Conservation (phyloP, 1,140 invertebrate genomes). For the Arctopsyche grandis region DNA sequence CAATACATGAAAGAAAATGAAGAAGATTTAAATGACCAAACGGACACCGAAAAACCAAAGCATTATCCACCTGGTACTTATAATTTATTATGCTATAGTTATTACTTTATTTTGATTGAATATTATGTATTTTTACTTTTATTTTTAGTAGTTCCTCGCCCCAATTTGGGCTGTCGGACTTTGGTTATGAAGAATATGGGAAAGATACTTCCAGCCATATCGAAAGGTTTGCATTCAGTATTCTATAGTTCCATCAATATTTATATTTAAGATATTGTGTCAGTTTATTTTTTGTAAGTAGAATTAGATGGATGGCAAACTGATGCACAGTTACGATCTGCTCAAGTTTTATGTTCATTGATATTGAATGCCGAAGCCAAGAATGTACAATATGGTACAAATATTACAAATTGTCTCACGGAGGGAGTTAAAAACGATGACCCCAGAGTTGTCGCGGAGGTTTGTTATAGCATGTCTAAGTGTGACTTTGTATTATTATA, state of each 20-base stretch:
- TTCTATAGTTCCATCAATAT: too few species aligned
- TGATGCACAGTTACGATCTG: slow-evolving; percentile 61
- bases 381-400: slow-evolving; percentile 73
- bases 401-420: slow-evolving; percentile 58
- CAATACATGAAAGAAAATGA: slow-evolving; percentile 82
- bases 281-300: background rate
- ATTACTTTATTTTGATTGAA: background rate
- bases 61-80: slow-evolving; percentile 75
- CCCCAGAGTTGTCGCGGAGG: slow-evolving; percentile 70
- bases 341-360: slow-evolving; percentile 75
- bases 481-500: too few species aligned
- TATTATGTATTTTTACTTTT: slow-evolving; percentile 24
- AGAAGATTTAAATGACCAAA: slow-evolving; percentile 74
- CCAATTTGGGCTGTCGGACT: slow-evolving; percentile 79
- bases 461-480: slow-evolving; percentile 57
- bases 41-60: slow-evolving; percentile 69
- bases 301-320: background rate
- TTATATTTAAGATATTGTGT: too few species aligned
- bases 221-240: slow-evolving; percentile 58
- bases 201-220: slow-evolving; percentile 76
- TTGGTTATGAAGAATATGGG: slow-evolving; percentile 75
- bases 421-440: slow-evolving; percentile 72
- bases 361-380: slow-evolving; percentile 76
- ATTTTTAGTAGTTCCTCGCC: slow-evolving; percentile 69
- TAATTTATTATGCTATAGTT: background rate